Conservation (phyloP, 1,140 invertebrate species). For the Papilio xuthus region DNA sequence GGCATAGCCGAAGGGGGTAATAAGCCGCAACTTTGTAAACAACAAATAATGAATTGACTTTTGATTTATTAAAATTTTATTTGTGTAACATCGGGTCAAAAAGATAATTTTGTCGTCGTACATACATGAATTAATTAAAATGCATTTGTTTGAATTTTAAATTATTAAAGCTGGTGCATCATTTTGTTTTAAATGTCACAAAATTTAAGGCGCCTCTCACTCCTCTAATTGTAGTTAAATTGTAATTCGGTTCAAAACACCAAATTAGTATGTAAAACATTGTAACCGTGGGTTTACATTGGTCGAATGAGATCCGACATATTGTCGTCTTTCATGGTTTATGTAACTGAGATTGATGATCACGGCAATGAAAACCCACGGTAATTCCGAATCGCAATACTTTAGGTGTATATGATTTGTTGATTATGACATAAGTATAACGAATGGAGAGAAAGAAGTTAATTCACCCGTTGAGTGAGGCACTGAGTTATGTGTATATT, state of each 20-base stretch:
- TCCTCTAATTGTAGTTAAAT: slow-evolving; percentile 54
- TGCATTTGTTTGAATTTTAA: not conserved
- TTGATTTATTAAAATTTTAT: no score
- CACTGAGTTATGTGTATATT: slow-evolving; percentile 64
- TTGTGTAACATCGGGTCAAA: no score
- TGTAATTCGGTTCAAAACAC: slow-evolving; percentile 72
- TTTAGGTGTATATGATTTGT: slow-evolving; percentile 75
- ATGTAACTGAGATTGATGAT: not conserved
- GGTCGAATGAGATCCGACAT: no score
- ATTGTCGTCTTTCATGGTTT: no score
- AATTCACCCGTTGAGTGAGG: slow-evolving; percentile 78
- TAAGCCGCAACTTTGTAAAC: not conserved
- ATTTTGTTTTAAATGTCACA: slow-evolving; percentile 42
- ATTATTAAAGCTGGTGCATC: no score
- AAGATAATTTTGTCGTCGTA: no score
- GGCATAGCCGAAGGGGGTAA: slow-evolving; percentile 43
- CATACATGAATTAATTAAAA: not conserved
- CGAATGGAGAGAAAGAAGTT: slow-evolving; percentile 53
- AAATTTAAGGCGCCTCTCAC: slow-evolving; percentile 48
- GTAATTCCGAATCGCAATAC: slow-evolving; percentile 66
- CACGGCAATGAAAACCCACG: not conserved
- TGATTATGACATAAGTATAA: slow-evolving; percentile 65
- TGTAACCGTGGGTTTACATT: slow-evolving; percentile 32
- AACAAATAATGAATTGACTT: not conserved
- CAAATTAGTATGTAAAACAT: slow-evolving; percentile 73